Conservation (phyloP, 2,888 invertebrate species). For the Crocallis elinguaria region DNA sequence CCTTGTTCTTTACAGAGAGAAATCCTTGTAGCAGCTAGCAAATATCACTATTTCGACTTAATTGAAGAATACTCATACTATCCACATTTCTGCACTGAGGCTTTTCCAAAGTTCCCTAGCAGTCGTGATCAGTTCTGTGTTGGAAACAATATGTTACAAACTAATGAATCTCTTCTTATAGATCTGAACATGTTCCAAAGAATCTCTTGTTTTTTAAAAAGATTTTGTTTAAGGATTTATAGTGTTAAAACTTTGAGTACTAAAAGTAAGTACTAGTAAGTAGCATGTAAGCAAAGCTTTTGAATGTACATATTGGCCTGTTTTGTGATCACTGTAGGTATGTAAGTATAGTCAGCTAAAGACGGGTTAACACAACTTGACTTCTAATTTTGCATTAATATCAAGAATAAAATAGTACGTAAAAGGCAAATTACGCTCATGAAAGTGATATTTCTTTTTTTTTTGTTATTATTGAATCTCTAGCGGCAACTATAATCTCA, state of each 20-base stretch:
- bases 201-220: constrained; percentile 72
- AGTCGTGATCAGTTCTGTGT: constrained; percentile 63
- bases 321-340: background rate
- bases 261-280: constrained; percentile 32
- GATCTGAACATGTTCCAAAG: constrained; percentile 71
- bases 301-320: background rate
- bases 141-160: constrained; percentile 41
- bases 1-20: constrained; percentile 87
- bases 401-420: no score
- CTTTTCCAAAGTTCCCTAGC: constrained; percentile 85
- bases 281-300: background rate
- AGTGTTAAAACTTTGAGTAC: constrained; percentile 53
- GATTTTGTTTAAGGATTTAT: constrained; percentile 76
- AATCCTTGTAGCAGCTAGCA: constrained; percentile 72
- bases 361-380: no score
- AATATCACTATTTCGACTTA: constrained; percentile 75
- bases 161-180: constrained; percentile 65
- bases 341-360: background rate
- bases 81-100: constrained; percentile 91
- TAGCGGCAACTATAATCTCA: no score
- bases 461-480: no score
- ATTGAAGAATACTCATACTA: constrained; percentile 86
- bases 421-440: no score
- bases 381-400: no score
- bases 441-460: no score